These are phyloP conservation scores for Lycocerus yunnanus DNA, from an alignment of 2,888 invertebrate species.

Conservation along the genomic window DNA sequence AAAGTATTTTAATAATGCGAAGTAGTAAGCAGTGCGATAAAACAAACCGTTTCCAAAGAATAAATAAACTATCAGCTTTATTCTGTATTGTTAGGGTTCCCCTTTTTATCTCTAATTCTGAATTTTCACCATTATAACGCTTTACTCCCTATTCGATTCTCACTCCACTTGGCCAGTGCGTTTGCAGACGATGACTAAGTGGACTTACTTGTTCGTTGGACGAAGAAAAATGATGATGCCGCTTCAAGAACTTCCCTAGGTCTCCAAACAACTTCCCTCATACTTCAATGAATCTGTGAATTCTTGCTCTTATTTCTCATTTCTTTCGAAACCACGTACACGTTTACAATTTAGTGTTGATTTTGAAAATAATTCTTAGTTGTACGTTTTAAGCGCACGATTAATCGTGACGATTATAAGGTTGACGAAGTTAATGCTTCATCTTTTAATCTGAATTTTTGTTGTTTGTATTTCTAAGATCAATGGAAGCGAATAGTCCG, in stretches of 20 bases:
- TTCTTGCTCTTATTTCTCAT: conserved; percentile 47
- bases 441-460: not conserved
- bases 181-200: conserved; percentile 59
- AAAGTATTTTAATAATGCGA: not conserved
- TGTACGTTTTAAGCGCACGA: not conserved
- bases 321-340: conserved; percentile 1
- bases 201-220: conserved; percentile 60
- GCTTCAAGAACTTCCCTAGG: conserved; percentile 53
- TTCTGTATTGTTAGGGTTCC: not conserved
- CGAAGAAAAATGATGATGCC: conserved; percentile 61
- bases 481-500: not conserved
- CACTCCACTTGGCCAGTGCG: conserved; percentile 29
- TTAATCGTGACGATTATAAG: not conserved
- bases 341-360: not conserved
- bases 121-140: conserved; percentile 39
- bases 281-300: conserved; percentile 46
- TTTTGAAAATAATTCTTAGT: not conserved
- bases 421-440: not conserved
- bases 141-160: conserved; percentile 35
- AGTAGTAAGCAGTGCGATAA: not conserved
- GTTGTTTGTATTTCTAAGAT: not conserved
- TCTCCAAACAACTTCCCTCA: conserved; percentile 50
- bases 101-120: conserved; percentile 25
- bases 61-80: not conserved
- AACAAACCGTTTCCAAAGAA: not conserved